Base-by-base conservation (phyloP, 2,888 invertebrate species). In the Lycaena phlaeas region DNA sequence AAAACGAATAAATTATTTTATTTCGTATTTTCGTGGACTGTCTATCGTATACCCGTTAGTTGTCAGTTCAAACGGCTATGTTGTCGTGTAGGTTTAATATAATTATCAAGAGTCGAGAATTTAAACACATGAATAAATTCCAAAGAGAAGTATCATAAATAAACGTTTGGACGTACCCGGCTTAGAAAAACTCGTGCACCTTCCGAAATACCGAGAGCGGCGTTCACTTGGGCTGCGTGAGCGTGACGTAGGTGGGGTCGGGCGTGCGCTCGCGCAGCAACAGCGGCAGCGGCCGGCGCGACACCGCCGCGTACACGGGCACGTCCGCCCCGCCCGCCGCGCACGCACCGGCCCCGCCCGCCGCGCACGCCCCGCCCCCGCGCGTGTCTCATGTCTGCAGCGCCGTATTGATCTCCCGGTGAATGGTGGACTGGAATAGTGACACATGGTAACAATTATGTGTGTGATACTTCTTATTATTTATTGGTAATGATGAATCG, bases 351-450 rank as follows among this genome's bases (percentile, higher is more conserved):
- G n/a, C 14, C 11, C 36, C 36, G 3, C 26, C 25, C 26, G 5
- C 36, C 14, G 36, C 14, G 18, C 12, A 10, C 25, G 14, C 36
- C n/a, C 36, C 36, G 12, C 14, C 25, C 26, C 12, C 37, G 18
- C 27, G 14, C 37, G 15, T 15, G 37, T 25, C 84, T 89, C 89
- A 90, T 87, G 92, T 91, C 69, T 91, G 91, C 75, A 93, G 66
- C 44, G 92, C 92, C n/a, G 91, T 90, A 62, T 89, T 89, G 57
- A 94, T 89, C 87, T 94, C 94, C 73, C 91, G 90, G 84, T 94
- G 94, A 74, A 94, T 91, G 50, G 90, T 90, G 51, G 89, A 68
- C 85, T 85, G 72, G 15, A 25, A 26, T n/a, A 14, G 14, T 29
- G n/a, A n/a, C n/a, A n/a, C n/a, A n/a, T n/a, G n/a, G n/a, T n/a